Percentiles rank a stretch among this genome's conserved stretches.
These are phyloP conservation scores for Microdon myrmicae DNA, from an alignment of 2,888 invertebrate species.

Conservation along the genomic window DNA sequence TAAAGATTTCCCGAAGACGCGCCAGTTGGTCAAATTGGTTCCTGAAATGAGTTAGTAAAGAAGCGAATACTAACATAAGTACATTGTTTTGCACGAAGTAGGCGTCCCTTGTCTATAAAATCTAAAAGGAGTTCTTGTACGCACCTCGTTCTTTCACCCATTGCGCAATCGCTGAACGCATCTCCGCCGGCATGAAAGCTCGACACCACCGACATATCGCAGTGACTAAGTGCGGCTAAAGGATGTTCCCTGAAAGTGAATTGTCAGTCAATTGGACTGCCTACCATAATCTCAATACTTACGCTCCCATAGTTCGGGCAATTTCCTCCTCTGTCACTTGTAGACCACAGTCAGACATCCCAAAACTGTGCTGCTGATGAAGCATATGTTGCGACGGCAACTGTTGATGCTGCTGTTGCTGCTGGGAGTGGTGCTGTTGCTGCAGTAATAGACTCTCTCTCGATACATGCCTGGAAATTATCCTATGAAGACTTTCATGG, in stretches of 20 bases:
- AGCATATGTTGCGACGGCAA: slow-evolving; percentile 71
- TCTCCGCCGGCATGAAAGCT: slow-evolving; percentile 74
- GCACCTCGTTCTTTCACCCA: slow-evolving; percentile 66
- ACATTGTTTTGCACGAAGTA: not conserved
- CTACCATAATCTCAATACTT: slow-evolving; percentile 53
- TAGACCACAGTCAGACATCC: slow-evolving; percentile 84
- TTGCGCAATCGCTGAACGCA: slow-evolving; percentile 66
- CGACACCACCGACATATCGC: slow-evolving; percentile 89
- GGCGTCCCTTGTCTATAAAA: slow-evolving; percentile 1
- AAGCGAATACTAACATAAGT: not conserved
- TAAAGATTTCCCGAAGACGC: slow-evolving; percentile 82
- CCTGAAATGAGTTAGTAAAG: slow-evolving; percentile 49
- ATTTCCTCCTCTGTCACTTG: slow-evolving; percentile 95
- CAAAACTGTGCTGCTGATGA: slow-evolving; percentile 74
- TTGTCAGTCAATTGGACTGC: slow-evolving; percentile 13
- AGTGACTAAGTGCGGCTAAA: slow-evolving; percentile 86
- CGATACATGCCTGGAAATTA: slow-evolving; percentile 68
- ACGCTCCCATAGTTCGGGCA: slow-evolving; percentile 82
- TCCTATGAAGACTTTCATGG: slow-evolving; percentile 79
- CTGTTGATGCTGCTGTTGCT: slow-evolving; percentile 53
- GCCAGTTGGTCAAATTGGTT: slow-evolving; percentile 82
- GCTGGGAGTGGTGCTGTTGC: slow-evolving; percentile 55
- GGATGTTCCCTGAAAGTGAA: slow-evolving; percentile 78
- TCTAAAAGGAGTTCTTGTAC: not conserved
- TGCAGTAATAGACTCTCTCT: slow-evolving; percentile 76